Conservation (phyloP, 2,888 invertebrate genomes). For the Choreutis nemorana region DNA sequence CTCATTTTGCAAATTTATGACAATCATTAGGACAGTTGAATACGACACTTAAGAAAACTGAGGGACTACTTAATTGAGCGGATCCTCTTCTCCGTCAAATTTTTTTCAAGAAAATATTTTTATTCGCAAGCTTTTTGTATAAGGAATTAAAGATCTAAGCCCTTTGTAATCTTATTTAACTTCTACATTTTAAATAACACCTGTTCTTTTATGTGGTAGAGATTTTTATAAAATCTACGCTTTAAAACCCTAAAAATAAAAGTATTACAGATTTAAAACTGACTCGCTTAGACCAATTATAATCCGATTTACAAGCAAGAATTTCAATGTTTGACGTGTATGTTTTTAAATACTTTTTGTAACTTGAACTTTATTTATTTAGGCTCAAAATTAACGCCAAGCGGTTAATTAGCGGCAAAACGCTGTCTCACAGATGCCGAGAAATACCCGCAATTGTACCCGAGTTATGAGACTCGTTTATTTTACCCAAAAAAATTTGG, state of each 20-base stretch:
- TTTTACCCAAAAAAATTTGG: slow-evolving; percentile 31
- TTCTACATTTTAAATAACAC: background rate
- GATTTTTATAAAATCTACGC: background rate
- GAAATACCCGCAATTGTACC: slow-evolving; percentile 43
- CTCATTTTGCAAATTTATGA: slow-evolving; percentile 42
- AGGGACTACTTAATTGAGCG: slow-evolving; percentile 48
- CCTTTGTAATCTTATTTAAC: background rate
- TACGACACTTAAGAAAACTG: slow-evolving; percentile 48
- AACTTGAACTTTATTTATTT: slow-evolving; percentile 16
- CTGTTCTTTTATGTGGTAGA: background rate
- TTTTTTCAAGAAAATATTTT: slow-evolving; percentile 11
- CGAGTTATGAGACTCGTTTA: slow-evolving; percentile 46
- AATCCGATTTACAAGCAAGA: background rate
- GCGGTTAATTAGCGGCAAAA: slow-evolving; percentile 38
- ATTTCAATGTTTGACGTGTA: background rate
- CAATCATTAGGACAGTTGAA: slow-evolving; percentile 52
- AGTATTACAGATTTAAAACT: background rate
- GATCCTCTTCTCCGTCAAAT: slow-evolving; percentile 44
- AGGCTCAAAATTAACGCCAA: slow-evolving; percentile 24
- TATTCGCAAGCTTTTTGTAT: background rate
- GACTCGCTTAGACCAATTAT: background rate
- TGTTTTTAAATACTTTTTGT: no score
- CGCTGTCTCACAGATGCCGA: slow-evolving; percentile 39
- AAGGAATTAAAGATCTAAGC: no score
- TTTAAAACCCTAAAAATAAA: background rate